Conservation (phyloP, 2,113 vertebrate genomes). For the Bettongia penicillata region DNA sequence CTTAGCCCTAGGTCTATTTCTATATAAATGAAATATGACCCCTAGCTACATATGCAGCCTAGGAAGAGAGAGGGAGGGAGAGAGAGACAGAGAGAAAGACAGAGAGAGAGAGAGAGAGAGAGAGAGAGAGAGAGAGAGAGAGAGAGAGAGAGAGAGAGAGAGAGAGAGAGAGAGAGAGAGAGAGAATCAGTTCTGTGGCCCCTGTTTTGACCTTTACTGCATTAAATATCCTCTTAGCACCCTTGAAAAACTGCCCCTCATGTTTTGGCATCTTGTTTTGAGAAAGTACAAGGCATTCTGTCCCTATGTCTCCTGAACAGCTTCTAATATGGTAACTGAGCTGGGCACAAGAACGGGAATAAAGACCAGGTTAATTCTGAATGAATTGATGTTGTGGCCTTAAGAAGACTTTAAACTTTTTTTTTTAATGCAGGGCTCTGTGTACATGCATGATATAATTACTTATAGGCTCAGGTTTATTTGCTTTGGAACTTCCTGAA, state of each 20-base stretch:
- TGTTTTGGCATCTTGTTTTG: neutral
- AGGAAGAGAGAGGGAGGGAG: neutral
- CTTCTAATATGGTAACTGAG: neutral
- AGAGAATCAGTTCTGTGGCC: neutral
- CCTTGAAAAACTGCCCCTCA: neutral
- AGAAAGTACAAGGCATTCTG: neutral
- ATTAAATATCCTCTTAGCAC: neutral
- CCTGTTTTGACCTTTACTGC: neutral
- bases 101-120: too few species aligned
- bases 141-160: neutral
- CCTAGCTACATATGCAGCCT: neutral
- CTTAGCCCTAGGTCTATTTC: neutral
- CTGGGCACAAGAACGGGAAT: neutral
- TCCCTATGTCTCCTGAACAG: neutral
- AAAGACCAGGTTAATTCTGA: conserved; percentile 52
- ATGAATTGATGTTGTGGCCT: conserved; percentile 56
- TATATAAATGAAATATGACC: neutral
- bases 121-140: neutral
- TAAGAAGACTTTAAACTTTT: conserved; percentile 51
- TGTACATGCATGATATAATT: conserved; percentile 61
- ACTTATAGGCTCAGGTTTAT: conserved; percentile 72
- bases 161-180: neutral
- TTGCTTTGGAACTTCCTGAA: conserved; percentile 81
- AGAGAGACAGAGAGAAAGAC: neutral
- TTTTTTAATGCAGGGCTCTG: conserved; percentile 70